Base-by-base conservation (phyloP, 2,888 invertebrate species). In the Druceiella hillmani region DNA sequence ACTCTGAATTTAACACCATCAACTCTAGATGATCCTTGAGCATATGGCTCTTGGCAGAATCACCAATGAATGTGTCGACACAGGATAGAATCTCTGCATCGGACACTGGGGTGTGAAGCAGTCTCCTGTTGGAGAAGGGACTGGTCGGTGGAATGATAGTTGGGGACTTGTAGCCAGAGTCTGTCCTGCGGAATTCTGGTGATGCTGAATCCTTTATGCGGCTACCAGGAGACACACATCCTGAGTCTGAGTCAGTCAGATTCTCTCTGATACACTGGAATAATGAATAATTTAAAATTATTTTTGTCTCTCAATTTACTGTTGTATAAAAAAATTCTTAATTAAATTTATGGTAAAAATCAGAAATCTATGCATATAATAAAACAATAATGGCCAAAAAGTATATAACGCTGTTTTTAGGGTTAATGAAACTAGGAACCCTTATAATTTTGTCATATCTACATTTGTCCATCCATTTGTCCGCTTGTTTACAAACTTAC, bases 121-220 rank as follows among this genome's bases (percentile, higher is more conserved):
- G 61, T 45, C 66, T 61, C 47, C 66, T 60, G 3, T 62, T 63
- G 47, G 62, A 63, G 50, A 61, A 66, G 30, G 67, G 70, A 46
- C 68, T 69, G 58, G 64, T 63, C n/a, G 65, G 66, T 16, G 62
- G 52, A 14, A 36, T 28, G 16, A 39, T 30, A 44, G 64, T 62
- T 3, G 72, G 72, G 17, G 72, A 72, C 47, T 72, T 72, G 57
- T 72, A 72, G 28, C 72, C 72, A 54, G 72, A 72, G 54, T 72
- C 72, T 66, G 70, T 69, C 57, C 72, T 64, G 51, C 70, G 67
- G 47, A 71, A 67, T 55, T 70, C 70, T 22, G 72, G 72, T 16
- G 72, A 72, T 37, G 71, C 70, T 33, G 72, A 71, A 55, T 70
- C 71, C 54, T 72, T 72, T 47, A 72, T 67, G 16, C 72, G 64